Conservation (phyloP, 2,888 invertebrate genomes). For the Drosophila demipolita region DNA sequence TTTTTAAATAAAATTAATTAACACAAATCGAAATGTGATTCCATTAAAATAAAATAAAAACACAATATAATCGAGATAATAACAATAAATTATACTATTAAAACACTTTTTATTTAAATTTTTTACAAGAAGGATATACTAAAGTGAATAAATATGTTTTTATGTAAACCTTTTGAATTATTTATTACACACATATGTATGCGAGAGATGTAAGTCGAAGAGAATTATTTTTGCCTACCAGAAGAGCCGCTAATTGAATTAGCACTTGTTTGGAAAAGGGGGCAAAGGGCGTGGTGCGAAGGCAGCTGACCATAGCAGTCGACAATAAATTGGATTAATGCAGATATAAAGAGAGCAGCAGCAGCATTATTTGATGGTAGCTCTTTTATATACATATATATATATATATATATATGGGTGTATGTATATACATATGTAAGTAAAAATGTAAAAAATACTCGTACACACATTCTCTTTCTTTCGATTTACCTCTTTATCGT, state of each 20-base stretch:
- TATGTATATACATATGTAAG: not conserved
- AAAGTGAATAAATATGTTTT: not conserved
- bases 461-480: not conserved
- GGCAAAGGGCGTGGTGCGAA: not conserved
- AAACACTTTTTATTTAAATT: no score
- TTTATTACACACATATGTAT: not conserved
- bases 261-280: constrained; percentile 23
- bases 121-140: not conserved
- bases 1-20: not conserved
- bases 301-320: constrained; percentile 12
- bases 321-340: constrained; percentile 71
- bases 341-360: constrained; percentile 38
- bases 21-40: not conserved
- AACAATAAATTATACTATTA: no score
- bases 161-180: not conserved
- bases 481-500: not conserved
- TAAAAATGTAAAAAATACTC: not conserved
- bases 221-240: constrained; percentile 22
- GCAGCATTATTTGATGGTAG: not conserved
- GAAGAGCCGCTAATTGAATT: constrained; percentile 66
- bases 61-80: not conserved
- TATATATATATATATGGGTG: not conserved
- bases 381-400: not conserved
- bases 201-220: not conserved
- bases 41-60: not conserved